Conservation (phyloP, 2,113 vertebrate genomes). For the Hyaena hyaena region DNA sequence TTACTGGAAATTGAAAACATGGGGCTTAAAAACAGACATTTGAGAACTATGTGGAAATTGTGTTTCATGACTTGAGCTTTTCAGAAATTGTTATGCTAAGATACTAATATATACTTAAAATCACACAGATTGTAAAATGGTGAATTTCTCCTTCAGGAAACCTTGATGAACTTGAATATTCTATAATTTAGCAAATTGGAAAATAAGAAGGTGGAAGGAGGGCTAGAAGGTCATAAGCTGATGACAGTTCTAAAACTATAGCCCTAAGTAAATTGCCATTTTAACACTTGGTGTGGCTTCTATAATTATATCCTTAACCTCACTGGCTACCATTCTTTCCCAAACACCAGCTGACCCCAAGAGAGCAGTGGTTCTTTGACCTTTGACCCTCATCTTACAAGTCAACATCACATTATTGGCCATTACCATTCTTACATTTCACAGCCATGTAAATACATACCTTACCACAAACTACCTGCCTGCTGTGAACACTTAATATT, state of each 20-base stretch:
- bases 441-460: conserved; percentile 6
- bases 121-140: conserved; percentile 10
- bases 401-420: neutral
- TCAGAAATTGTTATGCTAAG: neutral
- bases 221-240: neutral
- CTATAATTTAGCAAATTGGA: conserved; percentile 51
- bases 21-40: neutral
- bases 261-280: conserved; percentile 13
- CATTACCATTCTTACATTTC: conserved; percentile 7
- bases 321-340: neutral
- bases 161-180: neutral
- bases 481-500: neutral
- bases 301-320: conserved; percentile 25
- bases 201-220: conserved; percentile 37
- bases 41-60: conserved; percentile 15
- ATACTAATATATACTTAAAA: conserved; percentile 36
- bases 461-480: conserved; percentile 50
- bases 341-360: neutral
- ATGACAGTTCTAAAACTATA: conserved; percentile 22
- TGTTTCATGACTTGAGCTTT: conserved; percentile 29
- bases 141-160: conserved; percentile 29
- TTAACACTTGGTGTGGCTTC: conserved; percentile 25
- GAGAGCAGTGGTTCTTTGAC: neutral
- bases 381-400: neutral
- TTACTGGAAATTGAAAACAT: neutral